A percentile compares a stretch with the other conserved stretches of the same genome.
These are phyloP conservation scores for Chirona hameri DNA, from an alignment of 2,888 invertebrate species.

Conservation along the genomic window DNA sequence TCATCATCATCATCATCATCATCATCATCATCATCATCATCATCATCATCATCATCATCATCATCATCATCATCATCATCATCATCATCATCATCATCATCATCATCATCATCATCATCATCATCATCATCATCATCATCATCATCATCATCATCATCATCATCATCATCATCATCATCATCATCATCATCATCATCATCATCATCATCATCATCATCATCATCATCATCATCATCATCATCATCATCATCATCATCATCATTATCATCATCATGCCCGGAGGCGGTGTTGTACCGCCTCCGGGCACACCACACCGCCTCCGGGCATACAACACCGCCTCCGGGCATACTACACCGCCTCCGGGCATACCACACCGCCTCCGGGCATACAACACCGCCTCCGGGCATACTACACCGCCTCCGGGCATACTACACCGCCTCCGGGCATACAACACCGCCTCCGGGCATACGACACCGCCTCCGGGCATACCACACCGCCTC, in stretches of 20 bases:
- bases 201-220: slow-evolving; percentile 22
- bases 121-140: slow-evolving; percentile 22
- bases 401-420: too few relatives aligned
- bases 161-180: slow-evolving; percentile 22
- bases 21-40: slow-evolving; percentile 22
- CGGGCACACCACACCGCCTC: too few relatives aligned
- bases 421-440: too few relatives aligned
- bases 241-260: slow-evolving; percentile 22
- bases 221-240: slow-evolving; percentile 22
- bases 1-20: slow-evolving; percentile 22
- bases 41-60: slow-evolving; percentile 22
- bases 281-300: too few relatives aligned
- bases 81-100: slow-evolving; percentile 22
- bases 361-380: too few relatives aligned
- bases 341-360: too few relatives aligned
- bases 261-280: slow-evolving; percentile 22
- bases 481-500: too few relatives aligned
- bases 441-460: too few relatives aligned
- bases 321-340: too few relatives aligned
- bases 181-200: slow-evolving; percentile 22
- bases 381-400: too few relatives aligned
- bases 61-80: slow-evolving; percentile 22
- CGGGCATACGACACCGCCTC: too few relatives aligned
- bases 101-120: slow-evolving; percentile 22
- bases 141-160: slow-evolving; percentile 22